Base-by-base conservation (phyloP, 2,797 vertebrate genomes). In the Scleropages formosus region DNA sequence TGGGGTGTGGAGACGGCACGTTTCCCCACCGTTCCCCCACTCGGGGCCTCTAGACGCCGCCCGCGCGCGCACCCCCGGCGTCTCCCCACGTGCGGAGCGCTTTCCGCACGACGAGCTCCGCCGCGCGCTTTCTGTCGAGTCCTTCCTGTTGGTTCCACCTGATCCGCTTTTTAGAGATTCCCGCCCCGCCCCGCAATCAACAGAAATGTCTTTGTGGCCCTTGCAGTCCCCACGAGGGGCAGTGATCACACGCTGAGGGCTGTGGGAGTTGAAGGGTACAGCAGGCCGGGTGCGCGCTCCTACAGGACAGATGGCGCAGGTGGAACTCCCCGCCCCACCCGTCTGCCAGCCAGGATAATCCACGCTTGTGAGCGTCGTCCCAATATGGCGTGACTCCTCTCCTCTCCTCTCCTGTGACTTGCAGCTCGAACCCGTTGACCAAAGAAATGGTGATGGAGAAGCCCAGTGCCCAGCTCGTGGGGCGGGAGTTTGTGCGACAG, bases 381-480 rank as follows among this genome's bases (percentile, higher is more conserved):
- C 31, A 39, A 31, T 39, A 6, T 39, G 6, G 6, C 6, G 39
- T 31, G 39, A 31, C 31, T 39, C 59, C 3, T 66, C 15, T 16
- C 20, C 4, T 15, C 9, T 11, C 18, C 53, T 22, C 4, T 4
- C 3, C 27, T 0, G 18, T 13, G 62, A 85, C 39, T 51, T 76
- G 3, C 4, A 94, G 94, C 93, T 82, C 84, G 85, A 94, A 95
- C 94, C 93, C 95, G 92, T 89, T 93, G 92, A 97, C 96, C 96
- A 98, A 99, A 99, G 97, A 97, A 95, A 99, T 99, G 97, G 97
- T 99, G 94, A 99, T 99, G 97, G 97, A 99, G 97, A 99, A 98
- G 96, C 97, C 97, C 94, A 98, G 97, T 98, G 96, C 96, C 96
- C 97, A 99, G 96, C 97, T 98, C 93, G 97, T 99, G 93, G 96